Conservation (phyloP, 1,140 invertebrate species). For the Elysia chlorotica region DNA sequence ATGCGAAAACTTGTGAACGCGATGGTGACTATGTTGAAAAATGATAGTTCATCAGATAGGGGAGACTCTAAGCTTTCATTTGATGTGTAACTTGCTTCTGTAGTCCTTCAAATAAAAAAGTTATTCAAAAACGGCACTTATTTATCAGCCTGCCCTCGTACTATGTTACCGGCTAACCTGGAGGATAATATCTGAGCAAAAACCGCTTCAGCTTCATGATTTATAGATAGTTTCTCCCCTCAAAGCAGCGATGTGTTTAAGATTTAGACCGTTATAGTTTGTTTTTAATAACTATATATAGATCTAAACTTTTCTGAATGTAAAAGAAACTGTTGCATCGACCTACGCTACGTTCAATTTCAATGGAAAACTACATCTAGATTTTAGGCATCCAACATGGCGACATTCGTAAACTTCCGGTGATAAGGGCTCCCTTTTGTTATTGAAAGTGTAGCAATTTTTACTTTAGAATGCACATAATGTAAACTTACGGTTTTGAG, state of each 20-base stretch:
- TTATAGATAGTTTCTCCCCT: neutral
- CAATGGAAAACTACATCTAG: neutral
- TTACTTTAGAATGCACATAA: no score
- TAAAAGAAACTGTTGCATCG: no score
- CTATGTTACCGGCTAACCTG: neutral
- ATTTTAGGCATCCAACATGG: conserved; percentile 2
- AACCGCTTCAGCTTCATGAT: conserved; percentile 5
- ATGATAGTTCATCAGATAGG: neutral
- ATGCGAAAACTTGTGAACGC: neutral
- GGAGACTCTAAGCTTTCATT: neutral
- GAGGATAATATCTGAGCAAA: neutral
- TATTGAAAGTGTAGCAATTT: no score
- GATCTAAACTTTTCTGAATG: no score
- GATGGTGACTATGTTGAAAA: neutral
- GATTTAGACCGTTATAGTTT: no score
- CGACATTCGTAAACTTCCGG: conserved; percentile 2
- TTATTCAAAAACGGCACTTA: no score
- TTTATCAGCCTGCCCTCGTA: no score
- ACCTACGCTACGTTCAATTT: no score
- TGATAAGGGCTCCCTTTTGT: neutral
- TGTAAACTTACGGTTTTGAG: no score
- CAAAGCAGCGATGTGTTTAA: neutral
- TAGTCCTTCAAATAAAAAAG: neutral
- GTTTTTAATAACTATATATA: no score
- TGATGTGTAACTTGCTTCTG: neutral